These are phyloP conservation scores for Bilobella aurantiaca DNA, from an alignment of 1,140 invertebrate species.

Conservation along the genomic window DNA sequence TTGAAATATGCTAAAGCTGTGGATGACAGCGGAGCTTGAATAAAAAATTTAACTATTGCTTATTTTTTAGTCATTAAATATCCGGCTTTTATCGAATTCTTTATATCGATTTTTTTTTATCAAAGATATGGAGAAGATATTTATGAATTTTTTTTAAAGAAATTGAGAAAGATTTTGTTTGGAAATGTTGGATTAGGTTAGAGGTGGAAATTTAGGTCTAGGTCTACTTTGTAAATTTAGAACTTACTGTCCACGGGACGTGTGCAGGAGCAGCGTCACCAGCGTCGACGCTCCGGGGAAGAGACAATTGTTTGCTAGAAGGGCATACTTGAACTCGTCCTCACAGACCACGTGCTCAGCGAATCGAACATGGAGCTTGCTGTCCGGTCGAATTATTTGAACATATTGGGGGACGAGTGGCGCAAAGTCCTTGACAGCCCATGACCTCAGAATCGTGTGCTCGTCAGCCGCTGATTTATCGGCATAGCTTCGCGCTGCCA, in stretches of 20 bases:
- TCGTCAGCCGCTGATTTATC: slow-evolving; percentile 85
- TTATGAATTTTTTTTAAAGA: too few relatives aligned
- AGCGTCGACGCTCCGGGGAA: slow-evolving; percentile 93
- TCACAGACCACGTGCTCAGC: slow-evolving; percentile 96
- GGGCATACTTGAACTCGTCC: slow-evolving; percentile 93
- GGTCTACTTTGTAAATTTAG: too few relatives aligned
- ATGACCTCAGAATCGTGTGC: slow-evolving; percentile 48
- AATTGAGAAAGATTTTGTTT: too few relatives aligned
- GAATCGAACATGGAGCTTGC: slow-evolving; percentile 96
- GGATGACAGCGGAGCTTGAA: too few relatives aligned
- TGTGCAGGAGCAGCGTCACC: slow-evolving; percentile 87
- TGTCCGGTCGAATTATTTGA: slow-evolving; percentile 57
- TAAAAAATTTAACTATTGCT: too few relatives aligned
- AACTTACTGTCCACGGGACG: slow-evolving; percentile 91
- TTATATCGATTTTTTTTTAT: too few relatives aligned
- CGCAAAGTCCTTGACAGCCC: slow-evolving; percentile 97
- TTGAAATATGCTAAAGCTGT: too few relatives aligned
- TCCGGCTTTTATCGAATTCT: too few relatives aligned
- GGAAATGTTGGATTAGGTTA: too few relatives aligned
- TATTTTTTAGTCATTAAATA: too few relatives aligned
- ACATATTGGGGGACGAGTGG: slow-evolving; percentile 63
- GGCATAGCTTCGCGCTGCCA: slow-evolving; percentile 88
- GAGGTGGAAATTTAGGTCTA: too few relatives aligned
- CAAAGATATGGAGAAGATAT: too few relatives aligned
- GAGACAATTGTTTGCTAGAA: slow-evolving; percentile 93